phyloP scores from a whole-genome alignment of 1,140 invertebrate species.

The Tenebrio molitor region DNA sequence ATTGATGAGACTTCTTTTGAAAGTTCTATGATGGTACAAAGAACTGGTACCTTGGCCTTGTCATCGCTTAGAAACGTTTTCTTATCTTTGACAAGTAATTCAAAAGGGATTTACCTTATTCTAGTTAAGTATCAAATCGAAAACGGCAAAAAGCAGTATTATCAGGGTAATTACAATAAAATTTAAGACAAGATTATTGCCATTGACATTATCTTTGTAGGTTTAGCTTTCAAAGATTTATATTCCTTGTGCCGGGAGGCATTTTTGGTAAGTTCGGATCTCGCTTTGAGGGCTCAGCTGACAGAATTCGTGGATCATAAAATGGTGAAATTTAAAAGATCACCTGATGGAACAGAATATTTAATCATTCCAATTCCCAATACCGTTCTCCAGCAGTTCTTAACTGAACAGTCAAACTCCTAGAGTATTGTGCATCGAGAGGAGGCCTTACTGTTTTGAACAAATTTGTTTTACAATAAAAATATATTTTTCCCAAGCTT shows the following conservation, averaged over 20 bases:
- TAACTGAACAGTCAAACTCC: constrained; percentile 67
- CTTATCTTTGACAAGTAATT: constrained; percentile 88
- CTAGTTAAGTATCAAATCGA: constrained; percentile 86
- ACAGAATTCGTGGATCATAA: constrained; percentile 96
- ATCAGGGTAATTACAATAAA: constrained; percentile 73
- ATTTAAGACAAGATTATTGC: constrained; percentile 19
- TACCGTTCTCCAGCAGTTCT: constrained; percentile 82
- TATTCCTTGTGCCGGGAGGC: constrained; percentile 86
- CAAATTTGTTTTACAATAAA: not conserved
- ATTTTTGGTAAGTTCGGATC: constrained; percentile 92
- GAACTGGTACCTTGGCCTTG: constrained; percentile 82
- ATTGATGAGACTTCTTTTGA: constrained; percentile 90
- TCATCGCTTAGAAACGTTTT: constrained; percentile 91
- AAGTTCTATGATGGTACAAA: constrained; percentile 85
- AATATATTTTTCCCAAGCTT: not conserved
- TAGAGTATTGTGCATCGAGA: too few relatives aligned
- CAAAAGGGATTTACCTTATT: constrained; percentile 87
- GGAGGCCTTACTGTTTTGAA: not conserved
- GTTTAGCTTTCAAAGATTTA: constrained; percentile 88
- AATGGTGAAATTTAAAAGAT: constrained; percentile 84
- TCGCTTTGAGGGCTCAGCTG: constrained; percentile 87
- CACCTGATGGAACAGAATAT: constrained; percentile 83
- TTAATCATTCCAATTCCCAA: constrained; percentile 85
- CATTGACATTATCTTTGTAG: constrained; percentile 67
- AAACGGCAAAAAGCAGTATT: constrained; percentile 77